Percentiles rank a stretch among this genome's conserved stretches.
phyloP scores from a whole-genome alignment of 1,140 invertebrate genomes.

The Popillia japonica region DNA sequence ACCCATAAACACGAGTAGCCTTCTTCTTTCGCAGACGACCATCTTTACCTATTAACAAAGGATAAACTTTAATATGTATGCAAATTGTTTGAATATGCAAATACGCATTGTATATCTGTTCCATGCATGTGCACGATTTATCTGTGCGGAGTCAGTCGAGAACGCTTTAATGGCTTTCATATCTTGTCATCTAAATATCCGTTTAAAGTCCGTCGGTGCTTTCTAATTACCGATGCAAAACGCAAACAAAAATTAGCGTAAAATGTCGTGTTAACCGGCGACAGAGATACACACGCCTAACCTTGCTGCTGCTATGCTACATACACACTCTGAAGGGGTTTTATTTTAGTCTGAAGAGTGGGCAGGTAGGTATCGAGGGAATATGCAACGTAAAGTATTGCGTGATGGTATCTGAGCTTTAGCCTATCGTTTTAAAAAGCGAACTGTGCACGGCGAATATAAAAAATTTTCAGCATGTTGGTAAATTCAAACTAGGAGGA shows the following conservation, averaged over 20 bases:
- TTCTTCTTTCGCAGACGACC: not conserved
- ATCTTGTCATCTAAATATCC: slow-evolving; percentile 3
- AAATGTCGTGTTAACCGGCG: not conserved
- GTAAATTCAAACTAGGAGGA: too few relatives aligned
- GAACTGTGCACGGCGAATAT: not conserved
- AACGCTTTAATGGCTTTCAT: not conserved
- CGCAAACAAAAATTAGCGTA: not conserved
- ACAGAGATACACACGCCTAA: not conserved
- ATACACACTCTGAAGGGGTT: not conserved
- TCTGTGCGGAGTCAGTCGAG: not conserved
- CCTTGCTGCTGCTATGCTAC: not conserved
- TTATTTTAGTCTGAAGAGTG: not conserved
- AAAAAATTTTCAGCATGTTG: too few relatives aligned
- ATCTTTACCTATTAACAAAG: not conserved
- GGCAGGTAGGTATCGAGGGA: not conserved
- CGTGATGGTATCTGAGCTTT: not conserved
- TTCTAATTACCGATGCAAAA: not conserved
- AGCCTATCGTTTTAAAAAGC: not conserved
- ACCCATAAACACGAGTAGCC: not conserved
- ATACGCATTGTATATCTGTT: not conserved
- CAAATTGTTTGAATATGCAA: not conserved
- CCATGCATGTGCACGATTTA: not conserved
- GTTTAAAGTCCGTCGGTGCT: not conserved
- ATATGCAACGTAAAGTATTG: not conserved
- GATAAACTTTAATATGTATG: not conserved